These are phyloP conservation scores for Furnarius figulus DNA, from an alignment of 2,113 vertebrate genomes.

Conservation along the genomic window DNA sequence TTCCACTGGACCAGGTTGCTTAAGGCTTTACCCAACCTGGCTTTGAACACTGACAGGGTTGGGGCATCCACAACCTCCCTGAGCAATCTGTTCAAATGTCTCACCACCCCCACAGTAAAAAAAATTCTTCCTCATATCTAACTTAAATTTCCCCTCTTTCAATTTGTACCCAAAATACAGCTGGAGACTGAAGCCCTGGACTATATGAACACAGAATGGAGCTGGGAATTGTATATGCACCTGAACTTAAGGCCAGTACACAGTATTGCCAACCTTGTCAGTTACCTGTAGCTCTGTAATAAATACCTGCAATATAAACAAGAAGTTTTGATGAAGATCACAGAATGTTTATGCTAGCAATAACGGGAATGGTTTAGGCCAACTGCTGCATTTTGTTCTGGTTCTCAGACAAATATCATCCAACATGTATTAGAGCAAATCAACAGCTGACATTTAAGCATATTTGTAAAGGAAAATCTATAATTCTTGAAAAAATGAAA, in stretches of 20 bases:
- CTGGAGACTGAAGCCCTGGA: neutral
- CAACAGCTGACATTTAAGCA: neutral
- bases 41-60: neutral
- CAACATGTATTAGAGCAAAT: neutral
- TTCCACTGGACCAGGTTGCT: neutral
- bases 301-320: neutral
- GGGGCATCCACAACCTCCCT: neutral
- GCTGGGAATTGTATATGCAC: neutral
- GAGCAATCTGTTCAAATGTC: neutral
- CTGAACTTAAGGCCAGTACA: neutral
- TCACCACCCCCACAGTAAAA: neutral
- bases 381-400: neutral
- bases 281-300: neutral
- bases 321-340: neutral
- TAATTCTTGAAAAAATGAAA: neutral
- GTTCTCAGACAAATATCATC: neutral
- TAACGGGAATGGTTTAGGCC: neutral
- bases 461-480: neutral
- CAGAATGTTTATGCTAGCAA: neutral
- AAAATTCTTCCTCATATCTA: neutral
- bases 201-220: neutral
- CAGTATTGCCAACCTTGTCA: neutral
- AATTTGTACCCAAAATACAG: neutral
- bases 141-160: neutral
- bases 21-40: neutral